Evolutionary conservation across 2,888 invertebrate species (phyloP), one percentile per base, ranked within the genome.

Genomic region (Gibbula magus): DNA sequence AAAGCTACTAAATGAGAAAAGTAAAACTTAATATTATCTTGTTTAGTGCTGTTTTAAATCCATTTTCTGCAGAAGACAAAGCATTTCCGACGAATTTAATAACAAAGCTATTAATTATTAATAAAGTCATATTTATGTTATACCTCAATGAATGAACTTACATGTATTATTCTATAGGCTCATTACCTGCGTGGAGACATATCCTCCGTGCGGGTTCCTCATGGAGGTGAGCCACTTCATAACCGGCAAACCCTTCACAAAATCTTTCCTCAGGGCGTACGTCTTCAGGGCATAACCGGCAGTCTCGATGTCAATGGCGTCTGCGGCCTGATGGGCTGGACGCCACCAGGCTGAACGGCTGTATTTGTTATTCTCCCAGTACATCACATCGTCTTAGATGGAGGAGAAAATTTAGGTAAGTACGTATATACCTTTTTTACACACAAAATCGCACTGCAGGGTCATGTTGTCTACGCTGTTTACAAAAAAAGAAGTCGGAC

Each of bases 151-250:
- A n/a, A n/a, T n/a, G n/a, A n/a, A n/a, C n/a, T n/a, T n/a, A n/a
- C n/a, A 4, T 8, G 45, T 10, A 45, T 13, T 45, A 45, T 45
- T 45, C 10, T 10, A 45, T 8, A n/a, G 61, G 32, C 52, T 29
- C 22, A 45, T 16, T 84, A 92, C 93, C 89, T 93, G 93, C 45
- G 93, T 92, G 8, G 92, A 92, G 7, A 87, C 83, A 83, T 91
- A 93, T 0, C 92, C 91, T 7, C 93, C 93, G 52, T 87, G 80
- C 3, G 90, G 88, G 78, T 92, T 91, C 75, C 90, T 86, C 81
- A 92, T 90, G 4, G 85, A 78, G 2, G 89, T 87, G 54, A 93
- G 80, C 92, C 92, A 93, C 76, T 88, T 89, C n/a, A 91, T 84
- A 45, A 92, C 87, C n/a, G 86, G 85, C 13, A 91, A 56, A 0